Evolutionary conservation across 2,888 invertebrate genomes (phyloP).

Genomic region (Norana najaformis): DNA sequence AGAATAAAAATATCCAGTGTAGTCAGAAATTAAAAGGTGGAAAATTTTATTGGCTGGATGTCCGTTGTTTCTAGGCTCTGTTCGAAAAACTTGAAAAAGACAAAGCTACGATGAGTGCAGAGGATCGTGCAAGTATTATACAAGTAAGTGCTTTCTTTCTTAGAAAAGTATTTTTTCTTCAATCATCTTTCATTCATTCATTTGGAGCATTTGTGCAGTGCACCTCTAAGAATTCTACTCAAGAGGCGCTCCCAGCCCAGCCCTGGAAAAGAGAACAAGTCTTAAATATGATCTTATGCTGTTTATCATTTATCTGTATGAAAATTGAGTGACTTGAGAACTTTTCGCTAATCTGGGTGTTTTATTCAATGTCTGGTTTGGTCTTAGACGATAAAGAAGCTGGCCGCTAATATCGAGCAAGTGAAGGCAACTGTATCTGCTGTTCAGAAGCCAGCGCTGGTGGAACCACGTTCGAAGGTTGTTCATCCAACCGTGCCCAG

Average conservation of each 20-base stretch:
- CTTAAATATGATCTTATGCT: too few species aligned
- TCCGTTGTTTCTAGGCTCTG: neutral
- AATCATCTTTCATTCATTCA: neutral
- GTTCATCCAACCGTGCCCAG: constrained; percentile 18
- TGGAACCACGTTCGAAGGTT: neutral
- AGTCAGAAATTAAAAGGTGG: neutral
- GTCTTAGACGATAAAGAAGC: constrained; percentile 5
- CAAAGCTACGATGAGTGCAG: neutral
- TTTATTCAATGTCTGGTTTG: too few species aligned
- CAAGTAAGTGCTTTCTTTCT: neutral
- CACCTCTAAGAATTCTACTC: too few species aligned
- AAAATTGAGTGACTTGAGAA: too few species aligned
- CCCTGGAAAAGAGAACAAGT: too few species aligned
- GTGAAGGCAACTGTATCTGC: neutral
- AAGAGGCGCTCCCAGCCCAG: too few species aligned
- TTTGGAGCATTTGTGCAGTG: neutral
- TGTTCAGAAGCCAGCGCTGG: neutral
- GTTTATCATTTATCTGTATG: too few species aligned
- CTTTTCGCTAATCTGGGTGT: too few species aligned
- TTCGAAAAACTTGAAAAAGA: constrained; percentile 18
- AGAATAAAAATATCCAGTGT: too few species aligned
- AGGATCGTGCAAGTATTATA: constrained; percentile 7
- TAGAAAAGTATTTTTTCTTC: neutral
- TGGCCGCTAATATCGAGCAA: neutral
- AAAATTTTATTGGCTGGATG: neutral